Conservation (phyloP, 2,797 vertebrate species). For the Sebastes umbrosus region DNA sequence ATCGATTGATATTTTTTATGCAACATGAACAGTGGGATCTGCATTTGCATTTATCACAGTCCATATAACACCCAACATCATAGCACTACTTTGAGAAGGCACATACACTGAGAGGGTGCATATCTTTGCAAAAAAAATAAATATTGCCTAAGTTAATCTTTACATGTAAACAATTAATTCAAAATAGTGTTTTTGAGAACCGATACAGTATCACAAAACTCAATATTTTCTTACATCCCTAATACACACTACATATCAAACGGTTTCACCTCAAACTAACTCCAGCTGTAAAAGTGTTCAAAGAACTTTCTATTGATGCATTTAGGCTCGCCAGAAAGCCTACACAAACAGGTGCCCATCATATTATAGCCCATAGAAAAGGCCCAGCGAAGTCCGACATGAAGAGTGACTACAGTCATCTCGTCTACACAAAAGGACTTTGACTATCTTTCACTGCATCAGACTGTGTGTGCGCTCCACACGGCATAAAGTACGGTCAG, state of each 20-base stretch:
- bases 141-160: background rate
- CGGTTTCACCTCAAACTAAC: background rate
- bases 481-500: background rate
- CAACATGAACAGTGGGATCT: too few relatives aligned
- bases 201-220: background rate
- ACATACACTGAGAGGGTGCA: too few relatives aligned
- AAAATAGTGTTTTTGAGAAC: too few relatives aligned
- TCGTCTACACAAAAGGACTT: conserved; percentile 44
- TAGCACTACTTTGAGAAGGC: background rate
- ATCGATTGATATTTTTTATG: too few relatives aligned
- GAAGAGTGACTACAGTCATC: conserved; percentile 32
- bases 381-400: conserved; percentile 38
- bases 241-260: background rate
- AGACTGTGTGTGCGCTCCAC: background rate
- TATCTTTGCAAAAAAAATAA: background rate
- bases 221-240: background rate
- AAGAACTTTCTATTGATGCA: conserved; percentile 4
- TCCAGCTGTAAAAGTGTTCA: background rate
- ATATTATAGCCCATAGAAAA: conserved; percentile 32
- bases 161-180: too few relatives aligned
- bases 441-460: conserved; percentile 34
- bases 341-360: conserved; percentile 7
- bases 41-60: too few relatives aligned
- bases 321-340: conserved; percentile 11
- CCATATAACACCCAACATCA: background rate